Evolutionary conservation across 1,140 invertebrate genomes (phyloP).

Genomic region (Leptinotarsa texana): DNA sequence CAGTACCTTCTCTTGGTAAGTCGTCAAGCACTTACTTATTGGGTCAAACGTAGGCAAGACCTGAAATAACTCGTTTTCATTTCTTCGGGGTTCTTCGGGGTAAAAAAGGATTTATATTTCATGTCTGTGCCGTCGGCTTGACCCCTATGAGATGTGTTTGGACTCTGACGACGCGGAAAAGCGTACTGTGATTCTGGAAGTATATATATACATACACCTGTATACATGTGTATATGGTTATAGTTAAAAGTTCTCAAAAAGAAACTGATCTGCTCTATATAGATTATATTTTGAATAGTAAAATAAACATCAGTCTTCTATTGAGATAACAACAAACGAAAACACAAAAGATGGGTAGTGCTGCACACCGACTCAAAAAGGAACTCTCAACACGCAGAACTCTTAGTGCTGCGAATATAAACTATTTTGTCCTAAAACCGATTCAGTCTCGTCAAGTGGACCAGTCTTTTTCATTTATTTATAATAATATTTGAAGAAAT

Average conservation of each 20-base stretch:
- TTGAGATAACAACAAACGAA: slow-evolving; percentile 23
- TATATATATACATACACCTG: not conserved
- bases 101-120: slow-evolving; percentile 13
- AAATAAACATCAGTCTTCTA: slow-evolving; percentile 23
- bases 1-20: not conserved
- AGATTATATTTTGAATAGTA: not conserved
- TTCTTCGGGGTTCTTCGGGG: too few relatives aligned
- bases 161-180: slow-evolving; percentile 10
- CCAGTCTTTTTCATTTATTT: slow-evolving; percentile 21
- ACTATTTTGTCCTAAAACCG: too few relatives aligned
- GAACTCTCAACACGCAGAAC: slow-evolving; percentile 27
- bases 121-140: not conserved
- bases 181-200: not conserved
- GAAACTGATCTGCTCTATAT: not conserved
- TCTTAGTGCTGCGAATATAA: not conserved
- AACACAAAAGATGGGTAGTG: too few relatives aligned
- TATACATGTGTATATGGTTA: not conserved
- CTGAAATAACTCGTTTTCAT: slow-evolving; percentile 20
- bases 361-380: slow-evolving; percentile 33
- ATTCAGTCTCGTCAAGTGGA: too few relatives aligned
- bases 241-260: not conserved
- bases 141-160: slow-evolving; percentile 18
- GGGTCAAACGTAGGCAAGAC: slow-evolving; percentile 25
- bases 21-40: not conserved
- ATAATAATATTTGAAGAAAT: slow-evolving; percentile 47